Evolutionary conservation across 2,888 invertebrate species (phyloP), one percentile per base, ranked within the genome.

Genomic region (Drosophila peninsularis): DNA sequence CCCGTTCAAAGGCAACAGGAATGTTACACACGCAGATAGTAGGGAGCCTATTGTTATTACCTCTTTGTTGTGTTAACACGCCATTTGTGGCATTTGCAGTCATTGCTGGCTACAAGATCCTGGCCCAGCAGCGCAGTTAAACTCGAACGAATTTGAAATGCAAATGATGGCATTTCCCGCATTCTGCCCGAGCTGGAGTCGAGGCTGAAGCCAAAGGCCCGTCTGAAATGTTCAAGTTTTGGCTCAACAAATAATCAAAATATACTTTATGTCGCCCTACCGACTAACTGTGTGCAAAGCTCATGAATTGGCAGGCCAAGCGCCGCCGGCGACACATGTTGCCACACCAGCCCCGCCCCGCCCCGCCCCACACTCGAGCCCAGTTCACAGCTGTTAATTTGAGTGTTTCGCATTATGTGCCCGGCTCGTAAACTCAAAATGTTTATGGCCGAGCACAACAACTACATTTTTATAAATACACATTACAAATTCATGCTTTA

Each of bases 51-150:
- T 85, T 87, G 88, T 85, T 87, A 85, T 88, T 82, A 87, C 88
- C 85, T 87, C 85, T 85, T 85, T 85, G 85, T 77, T 85, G 80
- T 85, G 88, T 85, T 85, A 85, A 80, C 85, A 84, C 88, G 61
- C 82, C 88, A 85, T 85, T 85, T 88, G 82, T 71, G 88, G 85
- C 70, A 82, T 78, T 84, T 75, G 56, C 77, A 78, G 82, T 80
- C 77, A 69, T 55, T 24, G 42, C 32, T 11, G 37, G 32, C 57
- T 41, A 19, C 11, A 62, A 58, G 78, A 60, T 69, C 44, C 58
- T 66, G 63, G 55, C 58, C 49, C 54, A 56, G 61, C 32, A 19
- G 7, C 34, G 63, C 67, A 74, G 70, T 77, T 83, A 71, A 77
- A 77, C 57, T 54, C 24, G 71, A 80, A 75, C 78, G 72, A 84